phyloP scores from a whole-genome alignment of 2,113 vertebrate genomes.

The Sinocyclocheilus rhinocerous region DNA sequence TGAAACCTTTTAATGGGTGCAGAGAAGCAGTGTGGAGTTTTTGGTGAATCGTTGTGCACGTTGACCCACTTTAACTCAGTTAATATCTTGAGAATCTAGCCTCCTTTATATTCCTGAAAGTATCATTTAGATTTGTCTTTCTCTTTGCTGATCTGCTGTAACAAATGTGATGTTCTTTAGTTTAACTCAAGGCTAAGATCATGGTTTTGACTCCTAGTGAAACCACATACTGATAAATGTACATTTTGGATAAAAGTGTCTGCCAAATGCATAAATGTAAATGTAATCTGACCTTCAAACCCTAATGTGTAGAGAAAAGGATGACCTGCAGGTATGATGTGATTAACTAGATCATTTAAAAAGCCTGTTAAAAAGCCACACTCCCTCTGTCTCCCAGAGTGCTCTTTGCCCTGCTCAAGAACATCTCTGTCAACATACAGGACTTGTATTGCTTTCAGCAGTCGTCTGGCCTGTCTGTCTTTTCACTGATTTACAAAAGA shows the following conservation, averaged over 20 bases:
- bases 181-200: background rate
- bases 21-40: background rate
- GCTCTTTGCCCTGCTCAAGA: background rate
- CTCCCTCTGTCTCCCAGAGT: background rate
- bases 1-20: background rate
- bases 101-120: background rate
- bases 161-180: background rate
- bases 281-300: background rate
- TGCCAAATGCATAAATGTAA: conserved; percentile 1
- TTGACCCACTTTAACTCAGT: conserved; percentile 6
- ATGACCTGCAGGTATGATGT: background rate
- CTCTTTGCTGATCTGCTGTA: background rate
- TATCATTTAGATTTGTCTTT: background rate
- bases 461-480: background rate
- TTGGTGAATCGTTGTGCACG: background rate
- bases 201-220: background rate
- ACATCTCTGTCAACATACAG: background rate
- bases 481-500: conserved; percentile 3
- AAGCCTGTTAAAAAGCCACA: background rate
- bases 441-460: background rate
- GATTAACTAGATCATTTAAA: background rate
- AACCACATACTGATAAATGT: background rate
- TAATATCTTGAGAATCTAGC: background rate
- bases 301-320: conserved; percentile 6
- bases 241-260: background rate